Conservation (phyloP, 1,140 invertebrate species). For the Calycopis cecrops region DNA sequence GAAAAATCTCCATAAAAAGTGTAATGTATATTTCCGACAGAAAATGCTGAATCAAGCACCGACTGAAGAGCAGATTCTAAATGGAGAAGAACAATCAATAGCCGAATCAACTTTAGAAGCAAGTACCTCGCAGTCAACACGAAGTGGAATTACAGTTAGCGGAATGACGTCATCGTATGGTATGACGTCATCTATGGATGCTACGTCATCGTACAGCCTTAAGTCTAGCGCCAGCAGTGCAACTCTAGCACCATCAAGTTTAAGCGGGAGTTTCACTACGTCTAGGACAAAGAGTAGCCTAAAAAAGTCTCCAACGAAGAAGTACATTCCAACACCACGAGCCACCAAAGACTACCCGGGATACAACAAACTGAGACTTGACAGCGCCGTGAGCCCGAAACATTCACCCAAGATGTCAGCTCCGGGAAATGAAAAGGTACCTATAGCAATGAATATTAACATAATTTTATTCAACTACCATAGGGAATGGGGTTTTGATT, state of each 20-base stretch:
- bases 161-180: slow-evolving; percentile 51
- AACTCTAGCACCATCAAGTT: slow-evolving; percentile 56
- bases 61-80: slow-evolving; percentile 56
- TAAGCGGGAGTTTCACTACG: slow-evolving; percentile 56
- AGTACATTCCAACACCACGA: slow-evolving; percentile 48
- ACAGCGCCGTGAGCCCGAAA: slow-evolving; percentile 69
- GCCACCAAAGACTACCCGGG: slow-evolving; percentile 58
- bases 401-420: slow-evolving; percentile 52
- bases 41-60: slow-evolving; percentile 67
- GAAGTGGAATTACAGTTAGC: slow-evolving; percentile 47
- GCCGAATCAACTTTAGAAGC: slow-evolving; percentile 44
- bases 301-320: slow-evolving; percentile 63
- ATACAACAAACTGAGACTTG: slow-evolving; percentile 68
- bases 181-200: slow-evolving; percentile 57
- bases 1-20: too few species aligned
- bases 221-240: slow-evolving; percentile 53
- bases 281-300: slow-evolving; percentile 63
- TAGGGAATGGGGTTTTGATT: too few species aligned
- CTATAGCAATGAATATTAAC: not conserved
- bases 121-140: slow-evolving; percentile 47
- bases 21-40: slow-evolving; percentile 25
- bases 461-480: not conserved
- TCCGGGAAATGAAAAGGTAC: slow-evolving; percentile 52
- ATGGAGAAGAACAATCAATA: slow-evolving; percentile 45
- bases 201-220: slow-evolving; percentile 60